These are phyloP conservation scores for Cosmia trapezina DNA, from an alignment of 2,888 invertebrate species.

Conservation along the genomic window DNA sequence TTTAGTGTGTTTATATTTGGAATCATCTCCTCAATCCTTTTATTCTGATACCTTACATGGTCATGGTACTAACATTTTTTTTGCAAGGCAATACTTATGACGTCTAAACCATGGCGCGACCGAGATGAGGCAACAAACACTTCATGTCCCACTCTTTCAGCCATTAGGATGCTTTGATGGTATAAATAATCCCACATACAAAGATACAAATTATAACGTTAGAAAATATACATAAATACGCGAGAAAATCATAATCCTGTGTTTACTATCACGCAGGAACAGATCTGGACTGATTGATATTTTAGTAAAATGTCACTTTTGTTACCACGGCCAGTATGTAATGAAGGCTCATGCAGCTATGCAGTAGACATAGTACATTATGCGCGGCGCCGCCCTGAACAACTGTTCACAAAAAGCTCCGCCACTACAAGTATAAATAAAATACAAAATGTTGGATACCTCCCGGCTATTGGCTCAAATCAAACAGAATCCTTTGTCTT, in stretches of 20 bases:
- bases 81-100: too few relatives aligned
- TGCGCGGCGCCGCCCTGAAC: too few relatives aligned
- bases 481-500: slow-evolving; percentile 47
- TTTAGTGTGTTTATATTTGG: too few relatives aligned
- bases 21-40: background rate
- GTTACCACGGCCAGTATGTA: background rate
- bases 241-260: background rate
- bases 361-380: background rate
- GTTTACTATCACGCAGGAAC: background rate
- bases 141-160: background rate
- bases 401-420: slow-evolving; percentile 6
- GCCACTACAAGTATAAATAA: slow-evolving; percentile 18
- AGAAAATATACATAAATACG: background rate
- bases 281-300: background rate
- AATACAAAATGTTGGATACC: slow-evolving; percentile 16
- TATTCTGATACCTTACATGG: background rate
- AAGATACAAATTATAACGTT: background rate
- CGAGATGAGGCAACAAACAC: background rate
- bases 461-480: slow-evolving; percentile 16
- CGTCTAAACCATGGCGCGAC: background rate
- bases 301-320: background rate
- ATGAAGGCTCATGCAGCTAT: background rate
- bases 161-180: background rate
- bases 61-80: background rate
- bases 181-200: background rate